Base-by-base conservation (phyloP, 1,140 invertebrate species). In the Lordiphosa clarofinis region DNA sequence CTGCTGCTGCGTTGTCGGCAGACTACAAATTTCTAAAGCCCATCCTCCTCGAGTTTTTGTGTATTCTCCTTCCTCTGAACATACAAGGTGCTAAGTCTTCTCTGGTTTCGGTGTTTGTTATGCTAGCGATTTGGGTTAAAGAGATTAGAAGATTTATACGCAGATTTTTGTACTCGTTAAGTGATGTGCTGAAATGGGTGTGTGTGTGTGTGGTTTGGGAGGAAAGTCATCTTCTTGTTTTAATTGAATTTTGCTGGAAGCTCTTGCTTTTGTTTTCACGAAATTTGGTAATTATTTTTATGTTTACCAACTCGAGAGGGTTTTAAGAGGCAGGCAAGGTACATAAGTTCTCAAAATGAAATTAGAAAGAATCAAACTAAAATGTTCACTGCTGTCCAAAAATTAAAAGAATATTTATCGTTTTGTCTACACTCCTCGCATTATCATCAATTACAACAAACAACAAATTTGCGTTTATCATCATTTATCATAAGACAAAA, bases 141-240 rank as follows among this genome's bases (percentile, higher is more conserved):
- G 40, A 82, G 73, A 84, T 84, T 76, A 84, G 68, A 54, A 69
- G 78, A 82, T 81, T 81, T 84, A 81, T 82, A 47, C 59, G 56
- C 50, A 84, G 76, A 84, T 82, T 82, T 84, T 31, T 31, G 28
- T 31, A 31, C 28, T 31, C 5, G 28, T 31, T 31, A 31, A 31
- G 28, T 31, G 28, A 31, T 31, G 28, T 31, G 28, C 28, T 31
- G 28, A 31, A 5, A 7, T 31, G 6, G 5, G 28, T 31, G 28
- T 31, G 28, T 24, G 21, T 24, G 21, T 24, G 21, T 24, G 21
- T 24, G 4, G 28, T 8, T 31, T 31, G 28, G 28, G 28, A 8
- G 28, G 28, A 8, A 31, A 31, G 28, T 31, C 28, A 31, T 31
- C 28, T 31, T 31, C 7, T 2, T 2, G 24, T 28, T 28, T 28